A percentile compares a stretch with the other conserved stretches of the same genome.
These are phyloP conservation scores for Lepidotrigona ventralis DNA, from an alignment of 1,140 invertebrate genomes.

Conservation along the genomic window DNA sequence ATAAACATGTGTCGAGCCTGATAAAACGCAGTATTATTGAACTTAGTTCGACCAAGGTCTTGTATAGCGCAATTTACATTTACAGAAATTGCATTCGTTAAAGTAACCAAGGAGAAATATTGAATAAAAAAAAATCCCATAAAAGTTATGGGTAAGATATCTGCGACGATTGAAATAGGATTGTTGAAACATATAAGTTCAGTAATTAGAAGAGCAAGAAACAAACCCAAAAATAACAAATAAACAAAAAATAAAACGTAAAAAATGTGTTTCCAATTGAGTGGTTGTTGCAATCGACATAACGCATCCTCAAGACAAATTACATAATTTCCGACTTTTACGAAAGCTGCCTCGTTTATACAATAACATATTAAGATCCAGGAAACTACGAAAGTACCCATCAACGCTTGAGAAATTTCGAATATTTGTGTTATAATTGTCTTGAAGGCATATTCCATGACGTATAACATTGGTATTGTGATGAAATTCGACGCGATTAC, in stretches of 20 bases:
- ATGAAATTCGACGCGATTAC: conserved; percentile 12
- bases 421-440: background rate
- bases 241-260: background rate
- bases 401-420: conserved; percentile 27
- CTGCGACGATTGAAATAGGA: background rate
- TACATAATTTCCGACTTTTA: conserved; percentile 38
- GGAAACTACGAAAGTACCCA: background rate
- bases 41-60: background rate
- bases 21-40: background rate
- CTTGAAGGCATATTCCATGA: background rate
- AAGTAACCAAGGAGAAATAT: conserved; percentile 35
- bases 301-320: background rate
- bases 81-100: conserved; percentile 3
- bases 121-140: conserved; percentile 35
- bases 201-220: background rate
- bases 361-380: conserved; percentile 29
- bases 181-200: background rate
- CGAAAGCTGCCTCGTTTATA: conserved; percentile 4
- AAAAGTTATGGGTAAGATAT: conserved; percentile 8
- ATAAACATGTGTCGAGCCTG: conserved; percentile 27
- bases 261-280: background rate
- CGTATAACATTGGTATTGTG: background rate
- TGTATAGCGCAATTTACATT: conserved; percentile 33
- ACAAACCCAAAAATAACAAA: background rate
- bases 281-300: background rate